Percentiles rank a stretch among this genome's conserved stretches.
phyloP scores from a whole-genome alignment of 2,888 invertebrate species.

The Drosophila picticornis region DNA sequence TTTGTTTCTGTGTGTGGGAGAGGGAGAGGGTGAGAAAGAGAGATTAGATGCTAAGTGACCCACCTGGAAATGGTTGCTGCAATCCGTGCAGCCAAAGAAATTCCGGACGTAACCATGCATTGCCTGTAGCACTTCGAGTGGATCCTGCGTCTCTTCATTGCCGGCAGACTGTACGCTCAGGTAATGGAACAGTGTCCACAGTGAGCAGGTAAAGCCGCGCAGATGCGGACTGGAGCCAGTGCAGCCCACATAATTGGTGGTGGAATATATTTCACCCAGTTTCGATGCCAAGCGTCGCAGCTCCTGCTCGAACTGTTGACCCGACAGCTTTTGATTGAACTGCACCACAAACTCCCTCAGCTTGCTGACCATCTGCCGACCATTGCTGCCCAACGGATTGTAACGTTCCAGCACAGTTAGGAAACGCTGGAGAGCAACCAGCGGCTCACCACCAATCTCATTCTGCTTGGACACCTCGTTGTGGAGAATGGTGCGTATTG shows the following conservation, averaged over 20 bases:
- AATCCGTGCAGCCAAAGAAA: conserved; percentile 97
- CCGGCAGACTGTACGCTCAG: conserved; percentile 92
- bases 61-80: conserved; percentile 94
- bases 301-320: conserved; percentile 87
- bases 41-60: conserved; percentile 46
- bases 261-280: conserved; percentile 86
- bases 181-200: conserved; percentile 98
- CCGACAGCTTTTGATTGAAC: conserved; percentile 86
- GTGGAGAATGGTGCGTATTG: conserved; percentile 92
- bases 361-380: conserved; percentile 88
- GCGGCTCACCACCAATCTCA: conserved; percentile 89
- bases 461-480: conserved; percentile 92
- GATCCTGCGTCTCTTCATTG: conserved; percentile 86
- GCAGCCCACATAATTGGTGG: conserved; percentile 91
- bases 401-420: conserved; percentile 90
- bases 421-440: conserved; percentile 91
- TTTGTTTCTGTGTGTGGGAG: not conserved
- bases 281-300: conserved; percentile 87
- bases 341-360: conserved; percentile 87
- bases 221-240: conserved; percentile 90
- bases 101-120: conserved; percentile 95
- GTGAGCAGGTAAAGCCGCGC: conserved; percentile 96
- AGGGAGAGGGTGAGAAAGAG: too few species aligned
- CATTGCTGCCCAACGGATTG: conserved; percentile 91
- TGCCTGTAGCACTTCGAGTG: conserved; percentile 90